Percentiles rank a stretch among this genome's conserved stretches.
Evolutionary conservation across 2,888 invertebrate genomes (phyloP).

Genomic region (Danaus chrysippus): DNA sequence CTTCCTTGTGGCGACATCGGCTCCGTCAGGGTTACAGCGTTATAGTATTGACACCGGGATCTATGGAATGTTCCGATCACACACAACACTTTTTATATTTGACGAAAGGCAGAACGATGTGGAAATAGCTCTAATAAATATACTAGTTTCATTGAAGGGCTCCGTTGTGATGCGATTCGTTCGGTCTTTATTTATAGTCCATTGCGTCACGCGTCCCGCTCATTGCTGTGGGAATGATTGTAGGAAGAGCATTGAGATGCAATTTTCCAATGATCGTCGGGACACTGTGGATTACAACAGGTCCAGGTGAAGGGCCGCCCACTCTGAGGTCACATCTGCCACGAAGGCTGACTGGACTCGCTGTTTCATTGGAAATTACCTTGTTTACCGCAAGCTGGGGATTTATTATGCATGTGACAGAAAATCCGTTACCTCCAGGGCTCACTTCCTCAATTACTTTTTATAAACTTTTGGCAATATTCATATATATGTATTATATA

Average conservation of each 20-base stretch:
- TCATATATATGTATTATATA: too few relatives aligned
- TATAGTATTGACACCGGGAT: constrained; percentile 4
- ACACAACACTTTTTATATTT: constrained; percentile 4
- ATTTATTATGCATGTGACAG: not conserved
- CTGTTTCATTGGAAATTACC: not conserved
- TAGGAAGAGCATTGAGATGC: constrained; percentile 36
- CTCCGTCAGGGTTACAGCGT: constrained; percentile 5
- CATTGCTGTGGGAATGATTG: constrained; percentile 24
- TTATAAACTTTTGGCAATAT: too few relatives aligned
- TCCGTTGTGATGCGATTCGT: constrained; percentile 1
- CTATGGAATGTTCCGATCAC: not conserved
- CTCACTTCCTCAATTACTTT: too few relatives aligned
- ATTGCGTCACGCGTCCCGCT: constrained; percentile 19
- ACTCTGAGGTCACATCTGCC: constrained; percentile 25
- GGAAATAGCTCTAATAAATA: not conserved
- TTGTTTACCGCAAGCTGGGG: not conserved
- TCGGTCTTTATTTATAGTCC: constrained; percentile 6
- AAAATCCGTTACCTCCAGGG: too few relatives aligned
- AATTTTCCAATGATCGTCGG: constrained; percentile 43
- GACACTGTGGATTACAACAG: constrained; percentile 35
- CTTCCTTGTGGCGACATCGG: constrained; percentile 25
- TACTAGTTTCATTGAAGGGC: not conserved
- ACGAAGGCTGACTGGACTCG: constrained; percentile 4
- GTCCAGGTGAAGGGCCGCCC: constrained; percentile 36
- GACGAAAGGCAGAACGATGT: not conserved